Evolutionary conservation across 2,888 invertebrate genomes (phyloP).

Genomic region (Escarpia spicata): DNA sequence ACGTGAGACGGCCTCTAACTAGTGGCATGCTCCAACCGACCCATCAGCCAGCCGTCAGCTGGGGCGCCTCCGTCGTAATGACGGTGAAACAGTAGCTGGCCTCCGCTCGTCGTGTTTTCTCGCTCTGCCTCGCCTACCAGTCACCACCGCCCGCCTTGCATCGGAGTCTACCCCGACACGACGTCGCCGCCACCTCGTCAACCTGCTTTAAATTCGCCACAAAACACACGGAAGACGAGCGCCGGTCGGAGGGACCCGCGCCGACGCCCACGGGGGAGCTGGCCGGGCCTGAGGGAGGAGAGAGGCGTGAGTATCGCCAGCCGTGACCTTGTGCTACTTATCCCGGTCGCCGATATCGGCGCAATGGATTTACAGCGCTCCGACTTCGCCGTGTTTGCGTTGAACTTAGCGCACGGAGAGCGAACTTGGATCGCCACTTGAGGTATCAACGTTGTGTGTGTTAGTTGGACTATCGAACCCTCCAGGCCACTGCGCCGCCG

Average conservation of each 20-base stretch:
- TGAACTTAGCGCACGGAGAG: not conserved
- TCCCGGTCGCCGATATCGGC: not conserved
- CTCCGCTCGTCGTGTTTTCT: not conserved
- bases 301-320: not conserved
- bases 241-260: not conserved
- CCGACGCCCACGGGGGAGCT: not conserved
- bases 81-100: not conserved
- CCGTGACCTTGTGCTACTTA: constrained; percentile 16
- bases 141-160: not conserved
- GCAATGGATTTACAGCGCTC: not conserved
- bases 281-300: not conserved
- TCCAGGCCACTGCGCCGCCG: not conserved
- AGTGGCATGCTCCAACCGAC: not conserved
- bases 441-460: not conserved
- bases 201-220: not conserved
- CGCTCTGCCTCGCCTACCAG: not conserved
- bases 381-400: constrained; percentile 9
- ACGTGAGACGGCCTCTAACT: not conserved
- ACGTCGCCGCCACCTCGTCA: not conserved
- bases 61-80: not conserved
- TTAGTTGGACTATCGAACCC: not conserved
- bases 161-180: not conserved
- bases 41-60: not conserved
- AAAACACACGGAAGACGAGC: not conserved
- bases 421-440: not conserved